These are phyloP conservation scores for Brachyrhaphis roseni DNA, from an alignment of 2,797 vertebrate genomes.

Conservation along the genomic window DNA sequence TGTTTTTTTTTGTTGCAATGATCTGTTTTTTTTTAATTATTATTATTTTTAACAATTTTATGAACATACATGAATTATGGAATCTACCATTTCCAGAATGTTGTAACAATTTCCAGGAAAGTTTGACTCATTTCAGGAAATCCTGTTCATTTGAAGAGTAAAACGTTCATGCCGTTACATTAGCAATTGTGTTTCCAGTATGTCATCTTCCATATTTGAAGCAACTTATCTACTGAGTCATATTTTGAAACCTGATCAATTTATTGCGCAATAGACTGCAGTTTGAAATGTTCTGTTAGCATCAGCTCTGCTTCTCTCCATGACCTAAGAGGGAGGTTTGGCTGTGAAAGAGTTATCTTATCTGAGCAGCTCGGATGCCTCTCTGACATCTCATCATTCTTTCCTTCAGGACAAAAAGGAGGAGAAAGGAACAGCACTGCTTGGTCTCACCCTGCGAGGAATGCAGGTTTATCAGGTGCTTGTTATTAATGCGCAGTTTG, in stretches of 20 bases:
- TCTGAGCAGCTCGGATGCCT: slow-evolving; percentile 67
- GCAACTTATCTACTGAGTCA: slow-evolving; percentile 46
- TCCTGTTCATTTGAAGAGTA: neutral
- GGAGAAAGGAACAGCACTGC: slow-evolving; percentile 84
- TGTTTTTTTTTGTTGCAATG: neutral
- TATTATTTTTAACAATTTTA: neutral
- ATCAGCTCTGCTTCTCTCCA: slow-evolving; percentile 32
- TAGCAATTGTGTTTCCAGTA: slow-evolving; percentile 40
- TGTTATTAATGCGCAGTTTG: slow-evolving; percentile 49
- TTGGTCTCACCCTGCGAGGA: slow-evolving; percentile 91
- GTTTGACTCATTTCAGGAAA: neutral
- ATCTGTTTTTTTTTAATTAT: too few species aligned
- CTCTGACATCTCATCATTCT: slow-evolving; percentile 71
- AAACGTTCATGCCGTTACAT: slow-evolving; percentile 17
- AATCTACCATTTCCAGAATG: neutral
- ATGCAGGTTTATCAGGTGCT: slow-evolving; percentile 93
- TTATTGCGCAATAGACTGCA: slow-evolving; percentile 51
- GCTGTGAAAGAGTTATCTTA: slow-evolving; percentile 59
- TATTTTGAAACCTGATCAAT: slow-evolving; percentile 44
- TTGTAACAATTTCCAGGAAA: neutral
- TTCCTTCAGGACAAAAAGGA: slow-evolving; percentile 90
- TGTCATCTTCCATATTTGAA: slow-evolving; percentile 51
- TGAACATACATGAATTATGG: neutral
- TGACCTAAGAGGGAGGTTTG: slow-evolving; percentile 32
- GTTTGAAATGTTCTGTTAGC: slow-evolving; percentile 47